These are phyloP conservation scores for Diuraphis noxia DNA, from an alignment of 1,140 invertebrate species.

Conservation along the genomic window DNA sequence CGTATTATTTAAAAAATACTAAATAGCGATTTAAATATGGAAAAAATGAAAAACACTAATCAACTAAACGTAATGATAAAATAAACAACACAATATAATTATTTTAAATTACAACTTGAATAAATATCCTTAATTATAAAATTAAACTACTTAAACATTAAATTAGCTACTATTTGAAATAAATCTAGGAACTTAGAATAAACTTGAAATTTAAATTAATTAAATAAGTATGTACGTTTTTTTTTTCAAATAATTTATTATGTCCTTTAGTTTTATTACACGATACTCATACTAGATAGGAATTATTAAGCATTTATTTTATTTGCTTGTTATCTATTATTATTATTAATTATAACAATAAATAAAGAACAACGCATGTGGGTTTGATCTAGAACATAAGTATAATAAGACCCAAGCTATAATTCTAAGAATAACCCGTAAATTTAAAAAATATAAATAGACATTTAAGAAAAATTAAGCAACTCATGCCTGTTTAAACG, in stretches of 20 bases:
- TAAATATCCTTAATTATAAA: not conserved
- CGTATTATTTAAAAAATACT: not conserved
- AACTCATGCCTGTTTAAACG: too few relatives aligned
- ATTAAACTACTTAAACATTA: not conserved
- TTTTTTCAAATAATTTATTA: not conserved
- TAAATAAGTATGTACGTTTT: not conserved
- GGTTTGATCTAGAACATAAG: not conserved
- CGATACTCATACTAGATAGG: not conserved
- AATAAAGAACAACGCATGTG: not conserved
- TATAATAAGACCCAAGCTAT: not conserved
- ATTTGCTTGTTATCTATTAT: not conserved
- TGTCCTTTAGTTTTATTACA: not conserved
- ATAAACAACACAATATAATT: not conserved
- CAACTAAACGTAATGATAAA: not conserved
- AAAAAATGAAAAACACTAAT: not conserved
- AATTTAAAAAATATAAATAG: too few relatives aligned
- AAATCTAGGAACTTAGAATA: not conserved
- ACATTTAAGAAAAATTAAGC: too few relatives aligned
- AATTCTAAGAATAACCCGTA: not conserved
- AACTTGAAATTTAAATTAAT: not conserved
- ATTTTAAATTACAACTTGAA: not conserved
- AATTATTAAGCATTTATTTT: not conserved
- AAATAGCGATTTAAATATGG: not conserved
- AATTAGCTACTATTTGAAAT: not conserved
- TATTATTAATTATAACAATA: not conserved